phyloP scores from a whole-genome alignment of 2,888 invertebrate species.

The Caprella mutica region DNA sequence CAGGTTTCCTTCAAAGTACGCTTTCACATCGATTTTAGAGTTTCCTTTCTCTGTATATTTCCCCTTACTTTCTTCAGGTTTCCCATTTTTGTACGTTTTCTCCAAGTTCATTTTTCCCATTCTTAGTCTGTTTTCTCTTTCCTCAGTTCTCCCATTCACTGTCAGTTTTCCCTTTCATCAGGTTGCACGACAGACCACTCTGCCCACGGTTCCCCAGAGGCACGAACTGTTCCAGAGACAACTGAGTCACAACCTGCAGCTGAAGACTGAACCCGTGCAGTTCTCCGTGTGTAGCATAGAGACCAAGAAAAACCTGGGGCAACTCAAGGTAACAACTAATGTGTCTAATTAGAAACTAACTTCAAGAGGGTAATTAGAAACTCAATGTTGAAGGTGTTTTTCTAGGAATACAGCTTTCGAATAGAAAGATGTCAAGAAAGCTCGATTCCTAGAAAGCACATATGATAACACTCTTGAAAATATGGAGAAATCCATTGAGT shows the following conservation, averaged over 20 bases:
- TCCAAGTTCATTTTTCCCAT: not conserved
- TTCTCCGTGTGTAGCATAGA: conserved; percentile 66
- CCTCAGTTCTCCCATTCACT: not conserved
- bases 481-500: no score
- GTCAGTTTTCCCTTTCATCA: conserved; percentile 37
- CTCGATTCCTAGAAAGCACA: no score
- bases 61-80: not conserved
- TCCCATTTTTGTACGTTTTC: not conserved
- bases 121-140: not conserved
- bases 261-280: conserved; percentile 64
- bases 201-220: conserved; percentile 67
- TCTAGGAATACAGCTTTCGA: no score
- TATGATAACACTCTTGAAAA: no score
- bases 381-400: no score
- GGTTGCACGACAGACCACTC: conserved; percentile 68
- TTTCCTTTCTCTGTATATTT: not conserved
- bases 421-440: no score
- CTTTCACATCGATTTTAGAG: not conserved
- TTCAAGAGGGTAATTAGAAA: no score
- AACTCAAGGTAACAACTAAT: conserved; percentile 62
- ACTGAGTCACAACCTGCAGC: conserved; percentile 63
- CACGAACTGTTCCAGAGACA: conserved; percentile 72
- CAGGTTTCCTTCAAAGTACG: not conserved
- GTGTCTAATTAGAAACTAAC: no score
- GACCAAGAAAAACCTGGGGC: conserved; percentile 54